Conservation (phyloP, 2,888 invertebrate genomes). For the Drosophila neoperkinsi region DNA sequence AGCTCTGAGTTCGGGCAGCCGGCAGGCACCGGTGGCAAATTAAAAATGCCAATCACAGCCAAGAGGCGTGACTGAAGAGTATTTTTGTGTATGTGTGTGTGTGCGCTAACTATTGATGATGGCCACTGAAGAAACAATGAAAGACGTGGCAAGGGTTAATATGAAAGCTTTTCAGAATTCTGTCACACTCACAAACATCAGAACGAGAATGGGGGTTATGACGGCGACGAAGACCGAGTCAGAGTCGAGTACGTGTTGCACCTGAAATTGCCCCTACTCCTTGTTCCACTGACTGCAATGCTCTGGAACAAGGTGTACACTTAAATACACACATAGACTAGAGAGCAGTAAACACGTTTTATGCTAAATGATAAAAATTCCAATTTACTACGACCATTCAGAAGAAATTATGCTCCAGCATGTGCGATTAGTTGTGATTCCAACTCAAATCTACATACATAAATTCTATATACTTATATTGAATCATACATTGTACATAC, state of each 20-base stretch:
- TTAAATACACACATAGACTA: background rate
- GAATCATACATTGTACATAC: conserved; percentile 2
- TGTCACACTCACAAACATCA: conserved; percentile 34
- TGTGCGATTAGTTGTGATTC: conserved; percentile 31
- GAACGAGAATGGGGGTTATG: background rate
- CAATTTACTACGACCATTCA: conserved; percentile 54
- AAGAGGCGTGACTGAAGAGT: conserved; percentile 36
- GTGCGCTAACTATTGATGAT: conserved; percentile 45
- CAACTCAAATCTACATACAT: conserved; percentile 34
- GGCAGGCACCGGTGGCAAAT: conserved; percentile 46
- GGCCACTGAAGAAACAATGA: conserved; percentile 24
- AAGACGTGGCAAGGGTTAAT: conserved; percentile 44
- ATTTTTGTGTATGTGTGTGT: background rate
- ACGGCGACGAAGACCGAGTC: conserved; percentile 1
- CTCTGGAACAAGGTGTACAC: background rate
- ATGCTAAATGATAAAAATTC: conserved; percentile 59
- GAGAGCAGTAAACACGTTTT: conserved; percentile 51
- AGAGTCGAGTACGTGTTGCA: conserved; percentile 56
- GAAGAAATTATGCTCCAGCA: conserved; percentile 45
- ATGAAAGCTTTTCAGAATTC: conserved; percentile 38
- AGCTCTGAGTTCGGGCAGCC: conserved; percentile 21
- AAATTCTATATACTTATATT: conserved; percentile 12
- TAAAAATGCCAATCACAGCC: conserved; percentile 67
- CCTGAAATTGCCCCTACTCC: conserved; percentile 22
- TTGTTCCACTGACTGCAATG: background rate